Conservation (phyloP, 2,888 invertebrate species). For the Clusia tigrina region DNA sequence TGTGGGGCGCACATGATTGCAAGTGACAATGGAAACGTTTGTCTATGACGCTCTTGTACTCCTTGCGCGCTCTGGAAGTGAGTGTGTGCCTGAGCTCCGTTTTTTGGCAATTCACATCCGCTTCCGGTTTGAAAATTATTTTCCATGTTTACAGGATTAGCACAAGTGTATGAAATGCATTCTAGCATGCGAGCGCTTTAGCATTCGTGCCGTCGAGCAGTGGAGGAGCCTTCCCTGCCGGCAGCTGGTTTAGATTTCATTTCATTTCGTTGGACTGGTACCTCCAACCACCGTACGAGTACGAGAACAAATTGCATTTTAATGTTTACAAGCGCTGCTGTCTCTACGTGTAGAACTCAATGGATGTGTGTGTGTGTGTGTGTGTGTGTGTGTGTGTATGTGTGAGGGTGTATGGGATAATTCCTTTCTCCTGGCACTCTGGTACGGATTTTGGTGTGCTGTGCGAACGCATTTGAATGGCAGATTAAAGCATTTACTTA, state of each 20-base stretch:
- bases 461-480: too few relatives aligned
- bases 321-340: background rate
- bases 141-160: background rate
- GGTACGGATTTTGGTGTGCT: too few relatives aligned
- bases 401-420: background rate
- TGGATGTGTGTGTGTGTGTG: background rate
- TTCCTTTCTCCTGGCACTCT: too few relatives aligned
- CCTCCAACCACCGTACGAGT: too few relatives aligned
- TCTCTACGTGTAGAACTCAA: too few relatives aligned
- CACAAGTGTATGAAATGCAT: constrained; percentile 1
- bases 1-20: too few relatives aligned
- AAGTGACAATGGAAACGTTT: background rate
- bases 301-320: background rate
- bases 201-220: background rate
- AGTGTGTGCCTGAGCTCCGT: background rate
- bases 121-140: background rate
- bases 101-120: constrained; percentile 10
- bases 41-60: background rate
- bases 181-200: background rate
- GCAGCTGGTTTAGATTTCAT: too few relatives aligned
- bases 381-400: background rate
- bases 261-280: too few relatives aligned
- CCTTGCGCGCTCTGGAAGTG: background rate
- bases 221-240: background rate
- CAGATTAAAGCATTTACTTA: too few relatives aligned